Percentiles rank a stretch among this genome's conserved stretches.
Conservation (phyloP, 2,888 invertebrate genomes). For the Exocentrus adspersus region DNA sequence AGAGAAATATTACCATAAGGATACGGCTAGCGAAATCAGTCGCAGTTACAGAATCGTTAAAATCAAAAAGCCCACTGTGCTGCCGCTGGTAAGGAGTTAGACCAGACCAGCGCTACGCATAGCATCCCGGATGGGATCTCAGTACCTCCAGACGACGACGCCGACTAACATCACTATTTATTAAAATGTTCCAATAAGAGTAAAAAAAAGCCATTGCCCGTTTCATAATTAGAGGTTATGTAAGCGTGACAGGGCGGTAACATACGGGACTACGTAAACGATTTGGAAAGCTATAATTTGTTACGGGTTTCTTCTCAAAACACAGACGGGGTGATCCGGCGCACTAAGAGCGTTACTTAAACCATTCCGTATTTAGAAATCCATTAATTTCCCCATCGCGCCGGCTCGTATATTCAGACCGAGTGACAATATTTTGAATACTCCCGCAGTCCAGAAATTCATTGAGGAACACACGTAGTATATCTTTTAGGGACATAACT, state of each 20-base stretch:
- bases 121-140: no score
- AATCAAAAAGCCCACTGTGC: no score
- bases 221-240: no score
- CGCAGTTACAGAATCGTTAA: no score
- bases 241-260: neutral
- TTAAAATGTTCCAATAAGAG: no score
- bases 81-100: no score
- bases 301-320: slow-evolving; percentile 17
- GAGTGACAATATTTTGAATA: slow-evolving; percentile 50
- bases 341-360: slow-evolving; percentile 26
- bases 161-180: no score
- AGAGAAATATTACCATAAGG: neutral
- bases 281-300: slow-evolving; percentile 13
- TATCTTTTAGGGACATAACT: slow-evolving; percentile 42
- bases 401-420: slow-evolving; percentile 27
- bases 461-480: slow-evolving; percentile 51
- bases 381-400: slow-evolving; percentile 31
- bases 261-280: neutral
- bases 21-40: no score
- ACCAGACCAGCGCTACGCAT: no score
- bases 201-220: no score
- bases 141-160: no score
- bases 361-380: slow-evolving; percentile 24
- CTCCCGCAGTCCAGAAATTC: slow-evolving; percentile 47
- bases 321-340: slow-evolving; percentile 15